Base-by-base conservation (phyloP, 2,113 vertebrate species). In the Myxocyprinus asiaticus region DNA sequence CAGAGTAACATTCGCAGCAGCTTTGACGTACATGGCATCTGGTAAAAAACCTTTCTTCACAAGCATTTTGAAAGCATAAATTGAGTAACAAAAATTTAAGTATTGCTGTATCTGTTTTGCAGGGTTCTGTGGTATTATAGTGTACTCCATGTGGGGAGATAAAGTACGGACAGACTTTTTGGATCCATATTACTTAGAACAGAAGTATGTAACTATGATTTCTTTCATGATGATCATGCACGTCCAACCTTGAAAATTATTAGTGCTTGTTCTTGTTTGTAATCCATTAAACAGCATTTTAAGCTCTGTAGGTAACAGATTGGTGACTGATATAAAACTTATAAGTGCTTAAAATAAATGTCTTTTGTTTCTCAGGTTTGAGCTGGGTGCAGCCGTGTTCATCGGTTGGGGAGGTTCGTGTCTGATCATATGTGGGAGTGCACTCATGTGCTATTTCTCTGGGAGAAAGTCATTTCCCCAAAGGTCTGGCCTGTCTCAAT, bases 391-490 rank as follows among this genome's bases (percentile, higher is more conserved):
- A 5, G 98, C 95, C 10, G 82, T 99, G 75, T 99, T 98, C 78
- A 87, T 98, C 56, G 98, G 98, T 70, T 99, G 96, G 96, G 96
- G 96, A 63, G 97, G 97, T 84, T 92, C 97, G 9, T 90, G 94
- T 0, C 94, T 99, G 77, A 94, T 96, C 83, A 91, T 98, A 74
- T 92, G 89, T 67, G 96, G 95, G 17, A 95, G 95, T 53, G 71
- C 88, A 10, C 93, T 97, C 87, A 91, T 96, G 92, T 93, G 89
- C 84, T 97, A 93, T 87, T 89, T 93, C 75, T 89, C 91, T 55
- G 91, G 88, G 47, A 92, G 80, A 87, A 92, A 92, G 79, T 86
- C 82, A 5, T 58, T 92, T 4, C 67, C 53, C 15, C 87, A 86
- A n/a, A 88, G 76, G 91, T 92, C 62, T 50, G 56, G 3, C 43